These are phyloP conservation scores for Haplochromis vanheusdeni DNA, from an alignment of 2,113 vertebrate species.

Conservation along the genomic window DNA sequence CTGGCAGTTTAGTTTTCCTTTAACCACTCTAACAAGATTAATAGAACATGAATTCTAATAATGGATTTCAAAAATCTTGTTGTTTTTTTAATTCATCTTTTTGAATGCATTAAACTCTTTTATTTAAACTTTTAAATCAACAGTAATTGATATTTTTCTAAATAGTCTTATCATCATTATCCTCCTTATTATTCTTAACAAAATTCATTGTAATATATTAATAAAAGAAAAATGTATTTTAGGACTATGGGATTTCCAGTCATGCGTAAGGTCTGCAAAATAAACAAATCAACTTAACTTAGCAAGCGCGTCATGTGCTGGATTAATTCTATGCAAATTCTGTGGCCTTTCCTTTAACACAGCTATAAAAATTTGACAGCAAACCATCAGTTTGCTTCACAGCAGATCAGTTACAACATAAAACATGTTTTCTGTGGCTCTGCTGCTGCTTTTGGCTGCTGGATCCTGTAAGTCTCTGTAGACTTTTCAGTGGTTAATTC, in stretches of 20 bases:
- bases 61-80: fast-evolving
- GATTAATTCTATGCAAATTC: background rate
- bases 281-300: background rate
- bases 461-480: background rate
- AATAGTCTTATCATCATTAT: background rate
- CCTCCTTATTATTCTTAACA: background rate
- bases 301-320: background rate
- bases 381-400: background rate
- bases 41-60: background rate
- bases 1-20: background rate
- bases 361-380: background rate
- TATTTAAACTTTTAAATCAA: background rate
- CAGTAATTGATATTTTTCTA: background rate
- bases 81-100: background rate
- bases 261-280: background rate
- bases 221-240: background rate
- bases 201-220: background rate
- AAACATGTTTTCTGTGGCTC: background rate
- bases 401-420: background rate
- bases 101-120: background rate
- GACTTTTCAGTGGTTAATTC: background rate
- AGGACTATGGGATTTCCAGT: background rate
- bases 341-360: background rate
- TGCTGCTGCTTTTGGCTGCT: background rate
- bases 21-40: background rate